These are phyloP conservation scores for Ephydatia muelleri DNA, from an alignment of 37 sponge, comb jelly and placozoan species.

Conservation along the genomic window DNA sequence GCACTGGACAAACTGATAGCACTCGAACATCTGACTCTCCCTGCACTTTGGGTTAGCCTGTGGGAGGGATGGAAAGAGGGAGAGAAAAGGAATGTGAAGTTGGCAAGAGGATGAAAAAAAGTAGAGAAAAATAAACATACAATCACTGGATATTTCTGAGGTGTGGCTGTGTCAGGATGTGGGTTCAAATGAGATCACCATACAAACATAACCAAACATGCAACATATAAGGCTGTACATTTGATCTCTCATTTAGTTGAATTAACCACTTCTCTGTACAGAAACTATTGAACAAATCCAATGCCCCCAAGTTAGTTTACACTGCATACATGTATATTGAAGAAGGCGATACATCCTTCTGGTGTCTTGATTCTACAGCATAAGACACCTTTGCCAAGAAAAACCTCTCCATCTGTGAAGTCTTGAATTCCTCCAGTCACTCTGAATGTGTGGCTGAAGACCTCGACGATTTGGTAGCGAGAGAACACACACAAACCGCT, in stretches of 20 bases:
- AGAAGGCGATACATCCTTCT: constrained; percentile 42
- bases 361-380: constrained; percentile 42
- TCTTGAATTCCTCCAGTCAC: constrained; percentile 23
- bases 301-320: not conserved
- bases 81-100: too few species aligned
- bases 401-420: constrained; percentile 61
- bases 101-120: too few species aligned
- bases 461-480: constrained; percentile 58
- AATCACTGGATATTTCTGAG: too few species aligned
- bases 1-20: constrained; percentile 53
- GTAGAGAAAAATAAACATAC: too few species aligned
- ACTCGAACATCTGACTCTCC: constrained; percentile 57
- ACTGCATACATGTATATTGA: constrained; percentile 70
- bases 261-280: not conserved
- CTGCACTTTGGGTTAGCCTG: constrained; percentile 41
- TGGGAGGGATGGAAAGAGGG: not conserved
- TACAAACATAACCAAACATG: too few species aligned
- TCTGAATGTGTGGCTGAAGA: constrained; percentile 36
- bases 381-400: constrained; percentile 71
- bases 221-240: too few species aligned
- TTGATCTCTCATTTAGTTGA: too few species aligned
- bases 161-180: too few species aligned
- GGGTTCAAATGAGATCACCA: too few species aligned
- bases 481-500: constrained; percentile 85
- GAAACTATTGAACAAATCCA: not conserved